phyloP scores from a whole-genome alignment of 2,113 vertebrate genomes.

The Malaclemys terrapin region DNA sequence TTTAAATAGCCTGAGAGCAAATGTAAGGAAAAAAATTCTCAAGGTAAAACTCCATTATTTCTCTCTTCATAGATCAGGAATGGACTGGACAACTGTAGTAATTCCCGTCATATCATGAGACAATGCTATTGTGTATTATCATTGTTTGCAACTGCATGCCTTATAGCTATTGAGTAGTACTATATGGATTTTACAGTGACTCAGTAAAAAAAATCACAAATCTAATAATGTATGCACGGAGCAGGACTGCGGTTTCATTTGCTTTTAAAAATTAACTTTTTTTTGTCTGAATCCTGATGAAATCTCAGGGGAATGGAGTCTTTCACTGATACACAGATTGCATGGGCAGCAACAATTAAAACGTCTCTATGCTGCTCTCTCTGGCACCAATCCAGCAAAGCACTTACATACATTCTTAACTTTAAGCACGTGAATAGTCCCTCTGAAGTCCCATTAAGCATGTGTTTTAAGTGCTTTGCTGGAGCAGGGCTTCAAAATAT shows the following conservation, averaged over 20 bases:
- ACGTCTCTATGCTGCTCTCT: neutral
- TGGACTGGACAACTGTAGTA: neutral
- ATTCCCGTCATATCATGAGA: neutral
- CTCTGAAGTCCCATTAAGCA: neutral
- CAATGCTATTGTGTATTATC: neutral
- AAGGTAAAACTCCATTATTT: neutral
- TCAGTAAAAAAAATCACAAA: fast-evolving
- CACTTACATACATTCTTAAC: fast-evolving
- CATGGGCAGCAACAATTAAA: neutral
- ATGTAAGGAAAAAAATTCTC: neutral
- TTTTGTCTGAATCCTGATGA: neutral
- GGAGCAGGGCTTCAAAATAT: neutral
- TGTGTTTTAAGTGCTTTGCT: neutral
- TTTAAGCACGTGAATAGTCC: neutral
- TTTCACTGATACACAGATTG: neutral
- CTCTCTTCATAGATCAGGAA: neutral
- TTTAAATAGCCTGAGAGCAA: neutral
- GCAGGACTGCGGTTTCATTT: neutral
- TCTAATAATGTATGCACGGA: neutral
- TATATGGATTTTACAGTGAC: neutral
- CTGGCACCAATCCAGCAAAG: neutral
- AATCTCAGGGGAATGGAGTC: neutral
- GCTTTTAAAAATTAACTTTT: neutral
- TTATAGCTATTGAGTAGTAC: neutral
- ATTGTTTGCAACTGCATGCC: neutral